A percentile compares a stretch with the other conserved stretches of the same genome.
Conservation (phyloP, 2,888 invertebrate species). For the Chamaedrilus cognettii region DNA sequence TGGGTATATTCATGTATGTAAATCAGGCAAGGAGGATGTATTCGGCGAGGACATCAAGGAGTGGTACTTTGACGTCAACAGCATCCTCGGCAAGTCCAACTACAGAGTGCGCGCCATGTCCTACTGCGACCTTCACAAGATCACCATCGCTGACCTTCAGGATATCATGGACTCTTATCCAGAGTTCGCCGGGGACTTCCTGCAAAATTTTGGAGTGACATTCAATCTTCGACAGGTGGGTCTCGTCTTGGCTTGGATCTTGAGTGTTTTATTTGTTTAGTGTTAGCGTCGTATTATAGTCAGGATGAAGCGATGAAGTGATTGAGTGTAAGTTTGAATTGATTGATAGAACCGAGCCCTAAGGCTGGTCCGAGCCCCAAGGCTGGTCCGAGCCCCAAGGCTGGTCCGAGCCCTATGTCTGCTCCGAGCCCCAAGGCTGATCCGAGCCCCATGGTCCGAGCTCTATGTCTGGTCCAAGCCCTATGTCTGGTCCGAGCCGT, state of each 20-base stretch:
- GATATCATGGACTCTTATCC: constrained; percentile 57
- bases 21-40: constrained; percentile 58
- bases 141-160: constrained; percentile 52
- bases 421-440: too few species aligned
- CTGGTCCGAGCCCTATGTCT: too few species aligned
- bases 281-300: not conserved
- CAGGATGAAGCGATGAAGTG: not conserved
- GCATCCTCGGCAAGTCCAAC: constrained; percentile 51
- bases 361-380: too few species aligned
- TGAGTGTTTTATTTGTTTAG: too few species aligned
- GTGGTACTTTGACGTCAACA: constrained; percentile 17
- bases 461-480: too few species aligned
- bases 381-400: too few species aligned
- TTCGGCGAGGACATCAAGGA: constrained; percentile 55
- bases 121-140: constrained; percentile 59
- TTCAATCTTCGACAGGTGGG: constrained; percentile 56
- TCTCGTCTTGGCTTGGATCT: too few species aligned
- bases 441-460: too few species aligned
- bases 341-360: too few species aligned
- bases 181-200: constrained; percentile 56
- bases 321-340: too few species aligned
- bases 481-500: too few species aligned
- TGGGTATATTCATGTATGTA: too few species aligned
- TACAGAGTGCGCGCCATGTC: constrained; percentile 57
- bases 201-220: constrained; percentile 53